Evolutionary conservation across 2,888 invertebrate species (phyloP).

Genomic region (Miltochrista miniata): DNA sequence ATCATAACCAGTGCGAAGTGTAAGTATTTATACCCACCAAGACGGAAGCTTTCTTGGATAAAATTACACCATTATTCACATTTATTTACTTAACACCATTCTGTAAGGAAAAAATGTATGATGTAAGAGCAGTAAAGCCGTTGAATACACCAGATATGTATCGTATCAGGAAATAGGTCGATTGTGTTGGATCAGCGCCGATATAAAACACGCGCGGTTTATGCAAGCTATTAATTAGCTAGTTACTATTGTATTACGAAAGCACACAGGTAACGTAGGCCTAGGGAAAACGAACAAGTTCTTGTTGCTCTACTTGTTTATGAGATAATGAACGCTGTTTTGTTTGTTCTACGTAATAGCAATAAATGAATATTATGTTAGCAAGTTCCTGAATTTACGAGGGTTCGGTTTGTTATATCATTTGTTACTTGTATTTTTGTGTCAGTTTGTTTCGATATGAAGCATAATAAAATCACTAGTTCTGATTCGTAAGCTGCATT

Average conservation of each 20-base stretch:
- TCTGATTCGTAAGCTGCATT: too few species aligned
- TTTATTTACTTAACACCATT: slow-evolving; percentile 26
- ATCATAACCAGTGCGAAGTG: background rate
- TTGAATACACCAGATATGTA: slow-evolving; percentile 41
- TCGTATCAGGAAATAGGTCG: slow-evolving; percentile 66
- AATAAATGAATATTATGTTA: slow-evolving; percentile 38
- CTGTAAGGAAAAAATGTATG: slow-evolving; percentile 33
- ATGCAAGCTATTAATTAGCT: slow-evolving; percentile 79
- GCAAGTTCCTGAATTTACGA: background rate
- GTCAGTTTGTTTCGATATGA: too few species aligned
- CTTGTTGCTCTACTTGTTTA: slow-evolving; percentile 53
- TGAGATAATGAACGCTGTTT: slow-evolving; percentile 48
- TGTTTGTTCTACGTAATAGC: slow-evolving; percentile 42
- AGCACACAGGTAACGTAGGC: slow-evolving; percentile 47
- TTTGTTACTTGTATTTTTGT: too few species aligned
- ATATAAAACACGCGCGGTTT: slow-evolving; percentile 55
- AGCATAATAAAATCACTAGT: too few species aligned
- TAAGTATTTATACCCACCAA: background rate
- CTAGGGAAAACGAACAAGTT: slow-evolving; percentile 57
- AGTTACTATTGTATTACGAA: slow-evolving; percentile 72
- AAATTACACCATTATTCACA: slow-evolving; percentile 30
- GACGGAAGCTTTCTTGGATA: slow-evolving; percentile 8
- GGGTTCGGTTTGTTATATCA: background rate
- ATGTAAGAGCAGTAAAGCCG: slow-evolving; percentile 30
- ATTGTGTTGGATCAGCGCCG: slow-evolving; percentile 56